These are phyloP conservation scores for Eleginops maclovinus DNA, from an alignment of 2,113 vertebrate genomes.

Conservation along the genomic window DNA sequence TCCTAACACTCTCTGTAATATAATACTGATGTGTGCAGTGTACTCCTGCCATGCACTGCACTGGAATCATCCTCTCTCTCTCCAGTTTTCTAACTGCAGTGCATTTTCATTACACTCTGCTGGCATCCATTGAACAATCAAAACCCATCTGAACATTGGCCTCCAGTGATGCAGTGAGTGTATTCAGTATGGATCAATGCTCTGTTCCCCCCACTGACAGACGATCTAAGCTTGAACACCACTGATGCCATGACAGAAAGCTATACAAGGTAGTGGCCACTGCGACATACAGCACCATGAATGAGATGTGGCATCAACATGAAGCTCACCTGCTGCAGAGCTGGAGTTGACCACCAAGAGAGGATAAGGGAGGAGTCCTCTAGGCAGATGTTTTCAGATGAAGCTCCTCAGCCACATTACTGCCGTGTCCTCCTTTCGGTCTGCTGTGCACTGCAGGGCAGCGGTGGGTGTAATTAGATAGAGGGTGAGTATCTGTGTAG, in stretches of 20 bases:
- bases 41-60: constrained; percentile 28
- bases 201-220: constrained; percentile 1
- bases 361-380: constrained; percentile 42
- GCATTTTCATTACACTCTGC: constrained; percentile 24
- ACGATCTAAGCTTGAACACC: constrained; percentile 8
- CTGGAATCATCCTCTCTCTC: constrained; percentile 21
- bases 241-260: constrained; percentile 9
- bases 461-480: constrained; percentile 41
- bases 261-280: constrained; percentile 17
- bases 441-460: constrained; percentile 32
- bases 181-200: constrained; percentile 14
- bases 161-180: constrained; percentile 23
- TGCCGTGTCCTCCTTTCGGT: constrained; percentile 23
- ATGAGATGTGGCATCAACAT: constrained; percentile 43
- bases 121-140: constrained; percentile 8
- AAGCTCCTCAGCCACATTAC: constrained; percentile 51
- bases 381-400: constrained; percentile 62
- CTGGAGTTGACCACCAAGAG: constrained; percentile 18
- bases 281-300: constrained; percentile 48
- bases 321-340: constrained; percentile 78
- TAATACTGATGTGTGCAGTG: constrained; percentile 2
- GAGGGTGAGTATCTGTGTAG: constrained; percentile 11
- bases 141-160: constrained; percentile 9
- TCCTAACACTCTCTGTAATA: neutral
- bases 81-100: constrained; percentile 40